Evolutionary conservation across 2,113 vertebrate genomes (phyloP).

Genomic region (Puma concolor): DNA sequence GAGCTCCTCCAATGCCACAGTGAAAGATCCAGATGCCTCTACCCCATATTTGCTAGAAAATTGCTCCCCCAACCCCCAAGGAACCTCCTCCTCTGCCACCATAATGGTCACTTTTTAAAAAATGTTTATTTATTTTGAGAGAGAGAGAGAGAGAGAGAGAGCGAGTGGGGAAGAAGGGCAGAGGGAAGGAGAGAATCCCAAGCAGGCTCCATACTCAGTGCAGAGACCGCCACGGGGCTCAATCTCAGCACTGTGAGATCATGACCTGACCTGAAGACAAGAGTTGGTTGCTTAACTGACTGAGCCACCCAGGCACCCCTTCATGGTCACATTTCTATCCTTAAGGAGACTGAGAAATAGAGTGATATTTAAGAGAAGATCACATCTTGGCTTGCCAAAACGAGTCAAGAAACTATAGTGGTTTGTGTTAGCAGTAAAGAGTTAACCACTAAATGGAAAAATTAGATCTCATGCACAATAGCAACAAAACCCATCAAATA

Average conservation of each 20-base stretch:
- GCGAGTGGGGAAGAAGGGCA: too few relatives aligned
- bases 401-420: not conserved
- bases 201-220: too few relatives aligned
- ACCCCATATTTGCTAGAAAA: not conserved
- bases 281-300: too few relatives aligned
- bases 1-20: not conserved
- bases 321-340: not conserved
- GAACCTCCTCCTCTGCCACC: not conserved
- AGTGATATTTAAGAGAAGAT: not conserved
- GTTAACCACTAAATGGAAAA: not conserved
- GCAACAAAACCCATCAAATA: not conserved
- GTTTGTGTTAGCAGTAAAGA: not conserved
- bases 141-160: too few relatives aligned
- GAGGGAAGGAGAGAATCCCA: too few relatives aligned
- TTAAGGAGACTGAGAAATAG: too few relatives aligned
- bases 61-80: not conserved
- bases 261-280: too few relatives aligned
- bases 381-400: not conserved
- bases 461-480: not conserved
- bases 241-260: too few relatives aligned
- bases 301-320: too few relatives aligned
- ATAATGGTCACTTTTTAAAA: not conserved
- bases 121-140: too few relatives aligned
- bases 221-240: too few relatives aligned
- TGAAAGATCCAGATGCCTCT: not conserved